Conservation (phyloP, 2,888 invertebrate genomes). For the Eudasyphora cyanicolor region DNA sequence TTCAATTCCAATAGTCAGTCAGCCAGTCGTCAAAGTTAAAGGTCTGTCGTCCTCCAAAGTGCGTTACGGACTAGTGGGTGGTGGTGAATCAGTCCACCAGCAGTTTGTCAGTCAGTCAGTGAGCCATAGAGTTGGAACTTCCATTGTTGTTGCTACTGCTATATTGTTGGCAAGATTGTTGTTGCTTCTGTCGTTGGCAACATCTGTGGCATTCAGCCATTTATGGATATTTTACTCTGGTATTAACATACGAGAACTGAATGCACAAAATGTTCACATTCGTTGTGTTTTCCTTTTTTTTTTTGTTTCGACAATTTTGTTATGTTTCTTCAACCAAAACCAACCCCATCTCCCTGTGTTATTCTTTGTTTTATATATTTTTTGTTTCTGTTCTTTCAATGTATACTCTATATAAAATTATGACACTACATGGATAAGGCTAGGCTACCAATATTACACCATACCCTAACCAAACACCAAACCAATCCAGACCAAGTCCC, state of each 20-base stretch:
- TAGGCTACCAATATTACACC: not conserved
- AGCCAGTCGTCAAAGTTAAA: slow-evolving; percentile 2
- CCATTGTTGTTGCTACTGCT: not conserved
- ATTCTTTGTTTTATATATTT: not conserved
- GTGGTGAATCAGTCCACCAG: not conserved
- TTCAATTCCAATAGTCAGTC: slow-evolving; percentile 21
- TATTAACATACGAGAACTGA: slow-evolving; percentile 33
- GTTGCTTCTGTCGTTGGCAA: not conserved
- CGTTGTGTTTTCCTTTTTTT: not conserved
- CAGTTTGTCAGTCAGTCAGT: not conserved
- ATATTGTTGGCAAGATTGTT: not conserved
- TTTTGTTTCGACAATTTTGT: not conserved
- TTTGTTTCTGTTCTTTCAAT: not conserved
- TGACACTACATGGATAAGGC: slow-evolving; percentile 5
- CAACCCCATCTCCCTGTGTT: not conserved
- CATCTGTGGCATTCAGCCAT: slow-evolving; percentile 28
- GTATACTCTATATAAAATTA: slow-evolving; percentile 7
- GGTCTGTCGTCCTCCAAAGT: not conserved
- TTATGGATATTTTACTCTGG: slow-evolving; percentile 36
- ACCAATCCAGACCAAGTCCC: too few relatives aligned
- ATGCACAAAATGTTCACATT: slow-evolving; percentile 13
- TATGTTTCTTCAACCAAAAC: not conserved
- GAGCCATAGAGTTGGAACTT: not conserved
- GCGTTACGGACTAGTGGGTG: not conserved
- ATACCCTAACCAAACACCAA: too few relatives aligned